These are phyloP conservation scores for Gallinago paraguaiae DNA, from an alignment of 2,113 vertebrate species.

Conservation along the genomic window DNA sequence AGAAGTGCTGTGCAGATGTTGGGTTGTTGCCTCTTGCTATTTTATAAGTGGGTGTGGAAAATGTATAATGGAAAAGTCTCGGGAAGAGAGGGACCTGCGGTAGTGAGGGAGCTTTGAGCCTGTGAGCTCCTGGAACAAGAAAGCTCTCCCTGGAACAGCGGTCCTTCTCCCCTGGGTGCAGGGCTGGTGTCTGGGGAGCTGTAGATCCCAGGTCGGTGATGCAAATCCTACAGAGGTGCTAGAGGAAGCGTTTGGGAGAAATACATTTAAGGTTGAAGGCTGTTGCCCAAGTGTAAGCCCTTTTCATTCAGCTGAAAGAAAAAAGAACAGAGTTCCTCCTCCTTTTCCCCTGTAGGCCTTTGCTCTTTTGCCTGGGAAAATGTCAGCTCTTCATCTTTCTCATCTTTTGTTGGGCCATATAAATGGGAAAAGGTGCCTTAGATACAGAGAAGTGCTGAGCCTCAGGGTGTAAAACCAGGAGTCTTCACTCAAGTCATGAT, in stretches of 20 bases:
- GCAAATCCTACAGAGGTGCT: neutral
- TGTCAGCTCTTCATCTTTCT: neutral
- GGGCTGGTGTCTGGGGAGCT: neutral
- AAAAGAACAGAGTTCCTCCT: neutral
- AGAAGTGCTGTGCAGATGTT: neutral
- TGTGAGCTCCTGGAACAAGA: neutral
- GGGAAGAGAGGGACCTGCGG: neutral
- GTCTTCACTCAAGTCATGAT: neutral
- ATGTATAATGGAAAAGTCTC: neutral
- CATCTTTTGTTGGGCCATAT: neutral
- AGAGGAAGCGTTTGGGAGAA: rapidly evolving
- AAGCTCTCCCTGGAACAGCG: rapidly evolving
- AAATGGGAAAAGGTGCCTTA: neutral
- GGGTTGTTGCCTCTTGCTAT: neutral
- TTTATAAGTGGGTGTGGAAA: neutral
- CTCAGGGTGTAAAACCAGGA: neutral
- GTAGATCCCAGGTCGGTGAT: rapidly evolving
- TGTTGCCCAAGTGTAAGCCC: neutral
- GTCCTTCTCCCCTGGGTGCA: neutral
- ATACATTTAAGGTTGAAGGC: neutral
- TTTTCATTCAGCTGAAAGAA: neutral
- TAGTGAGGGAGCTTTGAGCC: neutral
- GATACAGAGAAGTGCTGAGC: neutral
- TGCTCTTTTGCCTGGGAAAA: neutral
- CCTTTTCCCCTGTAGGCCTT: neutral